phyloP scores from a whole-genome alignment of 53 echinoderm and acorn worm species.

The Antedon mediterranea region DNA sequence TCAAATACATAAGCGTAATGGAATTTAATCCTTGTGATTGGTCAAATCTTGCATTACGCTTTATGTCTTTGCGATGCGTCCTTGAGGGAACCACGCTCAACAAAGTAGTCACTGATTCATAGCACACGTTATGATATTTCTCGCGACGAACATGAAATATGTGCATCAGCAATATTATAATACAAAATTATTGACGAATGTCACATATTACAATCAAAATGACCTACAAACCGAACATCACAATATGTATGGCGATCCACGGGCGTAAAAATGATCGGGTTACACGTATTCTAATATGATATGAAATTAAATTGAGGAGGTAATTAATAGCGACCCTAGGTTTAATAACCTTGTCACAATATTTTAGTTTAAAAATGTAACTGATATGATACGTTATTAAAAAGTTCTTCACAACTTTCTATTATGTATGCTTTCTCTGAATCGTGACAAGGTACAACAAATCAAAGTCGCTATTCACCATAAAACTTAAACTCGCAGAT shows the following conservation, averaged over 20 bases:
- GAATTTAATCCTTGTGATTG: no score
- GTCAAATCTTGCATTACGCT: no score
- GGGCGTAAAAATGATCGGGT: neutral
- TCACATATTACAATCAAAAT: neutral
- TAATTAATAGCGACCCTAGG: neutral
- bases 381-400: neutral
- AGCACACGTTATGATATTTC: neutral
- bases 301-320: neutral
- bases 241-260: neutral
- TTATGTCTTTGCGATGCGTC: no score
- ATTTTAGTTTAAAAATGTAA: neutral
- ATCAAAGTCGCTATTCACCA: neutral
- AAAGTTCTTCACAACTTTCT: neutral
- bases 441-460: no score
- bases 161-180: neutral
- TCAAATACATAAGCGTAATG: no score
- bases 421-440: no score
- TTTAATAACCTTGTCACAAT: neutral
- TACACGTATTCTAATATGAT: neutral
- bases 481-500: neutral
- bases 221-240: neutral
- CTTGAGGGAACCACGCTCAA: no score
- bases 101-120: neutral
- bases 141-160: neutral
- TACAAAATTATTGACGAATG: neutral